phyloP scores from a whole-genome alignment of 2,888 invertebrate species.

The Amphipyra tragopoginis region DNA sequence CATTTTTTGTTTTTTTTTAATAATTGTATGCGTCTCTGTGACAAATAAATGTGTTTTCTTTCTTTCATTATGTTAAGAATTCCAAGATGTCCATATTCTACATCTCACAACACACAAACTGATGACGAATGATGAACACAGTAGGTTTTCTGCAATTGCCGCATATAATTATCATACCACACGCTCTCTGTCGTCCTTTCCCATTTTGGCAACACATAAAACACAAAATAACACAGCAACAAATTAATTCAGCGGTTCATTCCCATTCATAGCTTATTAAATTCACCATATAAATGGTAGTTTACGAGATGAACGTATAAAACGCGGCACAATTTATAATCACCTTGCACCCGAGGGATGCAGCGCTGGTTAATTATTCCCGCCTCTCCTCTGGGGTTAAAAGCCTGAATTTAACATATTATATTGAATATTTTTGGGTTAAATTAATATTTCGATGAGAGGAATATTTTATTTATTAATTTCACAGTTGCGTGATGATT shows the following conservation, averaged over 20 bases:
- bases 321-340: constrained; percentile 49
- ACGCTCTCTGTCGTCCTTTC: background rate
- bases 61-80: too few relatives aligned
- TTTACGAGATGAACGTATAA: constrained; percentile 44
- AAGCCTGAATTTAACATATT: constrained; percentile 39
- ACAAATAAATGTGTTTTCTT: too few relatives aligned
- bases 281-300: constrained; percentile 41
- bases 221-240: constrained; percentile 13
- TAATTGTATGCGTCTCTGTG: too few relatives aligned
- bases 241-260: constrained; percentile 38
- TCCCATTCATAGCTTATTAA: constrained; percentile 47
- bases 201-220: background rate
- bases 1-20: too few relatives aligned
- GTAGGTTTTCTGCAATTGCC: too few relatives aligned
- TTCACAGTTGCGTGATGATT: background rate
- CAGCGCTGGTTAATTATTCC: constrained; percentile 46
- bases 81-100: too few relatives aligned
- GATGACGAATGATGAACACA: too few relatives aligned
- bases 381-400: constrained; percentile 20
- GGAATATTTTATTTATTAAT: constrained; percentile 5
- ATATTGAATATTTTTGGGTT: constrained; percentile 40
- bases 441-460: constrained; percentile 14
- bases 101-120: too few relatives aligned
- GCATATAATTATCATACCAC: background rate
- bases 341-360: constrained; percentile 48